phyloP scores from a whole-genome alignment of 2,888 invertebrate genomes.

The Antheraea yamamai region DNA sequence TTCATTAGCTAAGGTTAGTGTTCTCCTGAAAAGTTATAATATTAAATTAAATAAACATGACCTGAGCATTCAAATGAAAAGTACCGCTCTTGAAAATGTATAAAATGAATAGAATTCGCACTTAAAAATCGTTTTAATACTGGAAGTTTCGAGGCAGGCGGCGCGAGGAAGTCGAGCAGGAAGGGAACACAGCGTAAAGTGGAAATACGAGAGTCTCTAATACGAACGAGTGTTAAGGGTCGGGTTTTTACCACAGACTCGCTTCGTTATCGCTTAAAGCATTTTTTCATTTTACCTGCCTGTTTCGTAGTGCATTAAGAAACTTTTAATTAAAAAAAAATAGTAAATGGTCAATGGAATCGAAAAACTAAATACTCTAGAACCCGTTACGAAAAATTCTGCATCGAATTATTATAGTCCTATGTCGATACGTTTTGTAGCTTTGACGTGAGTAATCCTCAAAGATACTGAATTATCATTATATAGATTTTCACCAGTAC shows the following conservation, averaged over 20 bases:
- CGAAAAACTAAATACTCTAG: no score
- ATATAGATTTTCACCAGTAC: no score
- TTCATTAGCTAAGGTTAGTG: no score
- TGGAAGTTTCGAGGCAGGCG: slow-evolving; percentile 33
- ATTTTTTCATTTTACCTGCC: not conserved
- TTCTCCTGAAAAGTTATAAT: not conserved
- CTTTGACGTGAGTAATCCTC: no score
- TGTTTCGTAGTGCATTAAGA: no score
- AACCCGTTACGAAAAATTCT: no score
- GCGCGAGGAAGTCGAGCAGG: slow-evolving; percentile 32
- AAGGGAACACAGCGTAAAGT: slow-evolving; percentile 34
- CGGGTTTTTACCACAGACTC: not conserved
- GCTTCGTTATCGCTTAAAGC: not conserved
- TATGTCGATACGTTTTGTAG: no score
- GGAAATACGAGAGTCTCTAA: slow-evolving; percentile 48
- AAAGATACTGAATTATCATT: no score
- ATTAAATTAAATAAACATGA: no score
- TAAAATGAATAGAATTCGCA: slow-evolving; percentile 28
- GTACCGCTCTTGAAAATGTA: slow-evolving; percentile 10
- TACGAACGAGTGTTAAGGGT: slow-evolving; percentile 25
- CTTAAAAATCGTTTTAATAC: slow-evolving; percentile 41
- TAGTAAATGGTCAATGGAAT: no score
- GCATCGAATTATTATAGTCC: no score
- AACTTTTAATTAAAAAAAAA: no score
- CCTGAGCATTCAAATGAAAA: not conserved